These are phyloP conservation scores for Drosophila sechellia DNA, from an alignment of 1,140 invertebrate species.

Conservation along the genomic window DNA sequence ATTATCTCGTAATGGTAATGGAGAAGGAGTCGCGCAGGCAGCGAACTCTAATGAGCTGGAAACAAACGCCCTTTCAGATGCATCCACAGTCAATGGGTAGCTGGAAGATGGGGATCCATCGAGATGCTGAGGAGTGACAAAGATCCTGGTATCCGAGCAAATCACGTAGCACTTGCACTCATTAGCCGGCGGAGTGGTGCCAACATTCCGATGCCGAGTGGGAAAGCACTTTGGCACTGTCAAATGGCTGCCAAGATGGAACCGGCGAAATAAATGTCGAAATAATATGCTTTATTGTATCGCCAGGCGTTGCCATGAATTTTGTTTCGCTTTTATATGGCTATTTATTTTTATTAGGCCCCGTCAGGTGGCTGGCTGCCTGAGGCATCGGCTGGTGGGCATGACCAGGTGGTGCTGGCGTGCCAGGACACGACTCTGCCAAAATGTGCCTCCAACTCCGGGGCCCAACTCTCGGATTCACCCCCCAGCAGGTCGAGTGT, in stretches of 20 bases:
- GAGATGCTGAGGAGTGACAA: neutral
- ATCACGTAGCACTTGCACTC: conserved; percentile 58
- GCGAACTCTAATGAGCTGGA: conserved; percentile 48
- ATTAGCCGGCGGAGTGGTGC: conserved; percentile 39
- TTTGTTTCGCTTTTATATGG: conserved; percentile 59
- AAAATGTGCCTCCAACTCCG: conserved; percentile 4
- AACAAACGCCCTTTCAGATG: conserved; percentile 31
- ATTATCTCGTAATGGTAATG: conserved; percentile 44
- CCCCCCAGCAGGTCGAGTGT: conserved; percentile 29
- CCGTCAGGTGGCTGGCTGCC: neutral
- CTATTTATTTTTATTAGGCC: conserved; percentile 66
- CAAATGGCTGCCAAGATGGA: conserved; percentile 52
- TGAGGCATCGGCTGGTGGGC: neutral
- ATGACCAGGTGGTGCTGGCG: conserved; percentile 46
- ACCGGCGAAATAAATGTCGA: conserved; percentile 66
- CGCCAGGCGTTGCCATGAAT: conserved; percentile 61
- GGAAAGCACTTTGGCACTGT: conserved; percentile 56
- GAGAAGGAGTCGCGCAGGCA: conserved; percentile 9
- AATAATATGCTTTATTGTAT: conserved; percentile 74
- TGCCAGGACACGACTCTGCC: conserved; percentile 30
- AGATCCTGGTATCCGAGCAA: conserved; percentile 22
- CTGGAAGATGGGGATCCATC: neutral
- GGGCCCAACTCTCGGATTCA: neutral
- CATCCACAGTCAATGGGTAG: conserved; percentile 17
- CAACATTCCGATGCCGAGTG: conserved; percentile 27